Evolutionary conservation across 2,888 invertebrate species (phyloP).

Genomic region (Cheilosia pagana): DNA sequence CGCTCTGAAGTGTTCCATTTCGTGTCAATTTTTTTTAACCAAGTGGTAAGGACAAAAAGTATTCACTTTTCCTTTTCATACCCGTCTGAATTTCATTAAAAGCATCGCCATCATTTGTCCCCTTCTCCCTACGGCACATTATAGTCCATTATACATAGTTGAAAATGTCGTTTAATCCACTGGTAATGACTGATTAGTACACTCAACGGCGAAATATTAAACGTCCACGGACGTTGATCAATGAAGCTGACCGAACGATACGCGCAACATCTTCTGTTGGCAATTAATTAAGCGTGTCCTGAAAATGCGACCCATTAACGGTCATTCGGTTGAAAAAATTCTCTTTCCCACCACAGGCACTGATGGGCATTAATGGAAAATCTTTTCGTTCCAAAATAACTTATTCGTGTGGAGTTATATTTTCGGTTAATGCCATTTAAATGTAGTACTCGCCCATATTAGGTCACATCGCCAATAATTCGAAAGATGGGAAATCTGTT

Average conservation of each 20-base stretch:
- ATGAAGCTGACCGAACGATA: conserved; percentile 8
- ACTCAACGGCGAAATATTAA: neutral
- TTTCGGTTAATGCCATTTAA: conserved; percentile 44
- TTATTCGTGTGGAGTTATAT: conserved; percentile 4
- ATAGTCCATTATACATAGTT: neutral
- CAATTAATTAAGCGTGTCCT: conserved; percentile 54
- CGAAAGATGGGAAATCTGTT: conserved; percentile 30
- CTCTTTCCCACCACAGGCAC: no score
- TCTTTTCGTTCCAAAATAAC: conserved; percentile 15
- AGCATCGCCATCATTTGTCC: no score
- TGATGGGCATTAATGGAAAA: neutral
- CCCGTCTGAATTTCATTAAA: no score
- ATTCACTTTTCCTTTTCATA: no score
- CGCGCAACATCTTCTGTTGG: conserved; percentile 32
- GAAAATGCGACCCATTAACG: conserved; percentile 38
- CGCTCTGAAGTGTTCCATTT: no score
- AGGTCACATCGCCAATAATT: conserved; percentile 14
- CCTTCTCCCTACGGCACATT: neutral
- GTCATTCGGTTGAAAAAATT: neutral
- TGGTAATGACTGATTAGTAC: neutral
- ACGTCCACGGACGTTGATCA: neutral
- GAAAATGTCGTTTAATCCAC: neutral
- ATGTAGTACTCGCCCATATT: conserved; percentile 6
- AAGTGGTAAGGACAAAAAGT: no score
- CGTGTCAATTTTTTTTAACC: no score